Evolutionary conservation across 2,888 invertebrate species (phyloP).

Genomic region (Campoplex nolae): DNA sequence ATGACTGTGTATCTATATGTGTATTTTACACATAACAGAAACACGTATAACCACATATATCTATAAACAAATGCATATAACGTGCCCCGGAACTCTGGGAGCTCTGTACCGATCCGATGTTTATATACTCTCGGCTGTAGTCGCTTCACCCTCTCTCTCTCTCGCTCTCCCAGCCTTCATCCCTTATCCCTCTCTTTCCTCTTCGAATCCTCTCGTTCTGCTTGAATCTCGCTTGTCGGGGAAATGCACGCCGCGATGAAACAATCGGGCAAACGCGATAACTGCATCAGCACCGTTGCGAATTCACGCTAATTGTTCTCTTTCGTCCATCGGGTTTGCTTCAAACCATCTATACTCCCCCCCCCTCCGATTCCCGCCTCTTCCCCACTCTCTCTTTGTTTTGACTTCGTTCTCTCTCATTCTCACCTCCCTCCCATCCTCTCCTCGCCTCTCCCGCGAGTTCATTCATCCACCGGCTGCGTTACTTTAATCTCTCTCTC

Average conservation of each 20-base stretch:
- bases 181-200: slow-evolving; percentile 4
- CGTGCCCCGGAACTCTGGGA: neutral
- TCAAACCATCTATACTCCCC: slow-evolving; percentile 1
- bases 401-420: neutral
- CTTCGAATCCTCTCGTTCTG: slow-evolving; percentile 37
- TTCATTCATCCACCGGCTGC: neutral
- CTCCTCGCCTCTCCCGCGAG: too few species aligned
- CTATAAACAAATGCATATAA: slow-evolving; percentile 4
- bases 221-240: slow-evolving; percentile 46
- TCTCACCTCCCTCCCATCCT: neutral
- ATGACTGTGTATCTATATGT: neutral
- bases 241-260: slow-evolving; percentile 74
- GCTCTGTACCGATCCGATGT: slow-evolving; percentile 27
- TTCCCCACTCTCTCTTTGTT: too few species aligned
- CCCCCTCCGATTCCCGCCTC: neutral
- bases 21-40: neutral
- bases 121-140: slow-evolving; percentile 38
- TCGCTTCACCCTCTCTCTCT: neutral
- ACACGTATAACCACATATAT: neutral
- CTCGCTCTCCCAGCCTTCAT: neutral
- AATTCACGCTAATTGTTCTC: slow-evolving; percentile 80
- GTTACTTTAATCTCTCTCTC: neutral
- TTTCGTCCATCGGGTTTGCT: slow-evolving; percentile 49
- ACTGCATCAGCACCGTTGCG: slow-evolving; percentile 77
- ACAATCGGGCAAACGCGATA: slow-evolving; percentile 79